Evolutionary conservation across 2,888 invertebrate species (phyloP).

Genomic region (Pemphredon lugubris): DNA sequence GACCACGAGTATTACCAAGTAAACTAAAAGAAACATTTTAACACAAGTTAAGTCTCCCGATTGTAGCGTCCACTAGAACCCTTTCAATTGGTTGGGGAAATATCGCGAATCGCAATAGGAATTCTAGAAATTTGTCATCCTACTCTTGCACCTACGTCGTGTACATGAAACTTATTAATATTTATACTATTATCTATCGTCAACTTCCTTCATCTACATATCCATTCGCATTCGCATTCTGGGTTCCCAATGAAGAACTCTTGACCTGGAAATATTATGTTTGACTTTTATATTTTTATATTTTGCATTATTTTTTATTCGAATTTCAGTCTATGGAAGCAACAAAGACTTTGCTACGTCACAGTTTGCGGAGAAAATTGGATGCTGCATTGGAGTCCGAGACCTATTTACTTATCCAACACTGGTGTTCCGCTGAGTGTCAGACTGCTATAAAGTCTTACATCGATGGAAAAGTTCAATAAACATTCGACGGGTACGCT

Average conservation of each 20-base stretch:
- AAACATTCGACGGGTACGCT: slow-evolving; percentile 53
- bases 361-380: slow-evolving; percentile 83
- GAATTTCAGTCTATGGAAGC: slow-evolving; percentile 86
- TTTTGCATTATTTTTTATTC: too few relatives aligned
- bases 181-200: slow-evolving; percentile 31
- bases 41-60: background rate
- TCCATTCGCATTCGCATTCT: background rate
- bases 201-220: slow-evolving; percentile 18
- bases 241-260: slow-evolving; percentile 1
- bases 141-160: slow-evolving; percentile 20
- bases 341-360: slow-evolving; percentile 83
- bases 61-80: slow-evolving; percentile 4
- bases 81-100: background rate
- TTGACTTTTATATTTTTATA: slow-evolving; percentile 42
- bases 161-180: slow-evolving; percentile 46
- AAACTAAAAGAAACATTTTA: slow-evolving; percentile 44
- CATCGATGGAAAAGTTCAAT: slow-evolving; percentile 73
- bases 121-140: slow-evolving; percentile 18
- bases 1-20: slow-evolving; percentile 25
- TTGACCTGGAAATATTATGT: background rate
- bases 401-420: slow-evolving; percentile 86
- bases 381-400: slow-evolving; percentile 86
- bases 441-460: slow-evolving; percentile 82
- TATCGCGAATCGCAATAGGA: slow-evolving; percentile 8
- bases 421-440: slow-evolving; percentile 89